These are phyloP conservation scores for Orthosia incerta DNA, from an alignment of 2,888 invertebrate genomes.

Conservation along the genomic window DNA sequence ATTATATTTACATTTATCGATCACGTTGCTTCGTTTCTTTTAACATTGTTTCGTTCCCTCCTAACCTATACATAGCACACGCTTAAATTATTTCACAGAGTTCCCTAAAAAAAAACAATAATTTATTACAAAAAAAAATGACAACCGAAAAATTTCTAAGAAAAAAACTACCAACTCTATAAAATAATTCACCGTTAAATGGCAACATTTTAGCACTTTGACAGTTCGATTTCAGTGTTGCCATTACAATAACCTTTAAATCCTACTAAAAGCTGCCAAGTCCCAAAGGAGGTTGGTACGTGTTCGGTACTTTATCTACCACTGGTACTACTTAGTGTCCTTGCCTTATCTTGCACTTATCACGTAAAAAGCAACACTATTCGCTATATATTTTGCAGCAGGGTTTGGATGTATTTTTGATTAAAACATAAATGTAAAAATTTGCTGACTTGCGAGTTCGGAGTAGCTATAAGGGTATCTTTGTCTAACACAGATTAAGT, in stretches of 20 bases:
- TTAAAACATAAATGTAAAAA: constrained; percentile 21
- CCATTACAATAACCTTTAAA: constrained; percentile 52
- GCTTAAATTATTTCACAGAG: constrained; percentile 61
- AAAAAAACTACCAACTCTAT: constrained; percentile 26
- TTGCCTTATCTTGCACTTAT: constrained; percentile 44
- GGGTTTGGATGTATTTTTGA: constrained; percentile 38
- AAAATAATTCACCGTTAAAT: constrained; percentile 59
- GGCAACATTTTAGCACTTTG: constrained; percentile 64
- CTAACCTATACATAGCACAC: constrained; percentile 80
- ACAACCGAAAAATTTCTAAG: constrained; percentile 47
- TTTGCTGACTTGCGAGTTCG: constrained; percentile 12
- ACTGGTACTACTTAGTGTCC: constrained; percentile 34
- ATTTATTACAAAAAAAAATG: constrained; percentile 50
- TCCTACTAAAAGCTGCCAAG: constrained; percentile 63
- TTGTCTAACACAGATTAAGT: constrained; percentile 2
- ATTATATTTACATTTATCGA: constrained; percentile 81
- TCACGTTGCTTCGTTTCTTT: constrained; percentile 87
- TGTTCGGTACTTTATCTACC: constrained; percentile 38
- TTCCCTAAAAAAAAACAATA: constrained; percentile 20
- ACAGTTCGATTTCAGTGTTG: constrained; percentile 57
- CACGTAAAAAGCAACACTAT: constrained; percentile 55
- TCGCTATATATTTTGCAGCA: constrained; percentile 24
- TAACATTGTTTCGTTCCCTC: constrained; percentile 86
- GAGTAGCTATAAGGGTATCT: constrained; percentile 1
- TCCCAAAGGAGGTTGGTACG: constrained; percentile 43